Base-by-base conservation (phyloP, 2,888 invertebrate species). In the Cyrtodaria siliqua region DNA sequence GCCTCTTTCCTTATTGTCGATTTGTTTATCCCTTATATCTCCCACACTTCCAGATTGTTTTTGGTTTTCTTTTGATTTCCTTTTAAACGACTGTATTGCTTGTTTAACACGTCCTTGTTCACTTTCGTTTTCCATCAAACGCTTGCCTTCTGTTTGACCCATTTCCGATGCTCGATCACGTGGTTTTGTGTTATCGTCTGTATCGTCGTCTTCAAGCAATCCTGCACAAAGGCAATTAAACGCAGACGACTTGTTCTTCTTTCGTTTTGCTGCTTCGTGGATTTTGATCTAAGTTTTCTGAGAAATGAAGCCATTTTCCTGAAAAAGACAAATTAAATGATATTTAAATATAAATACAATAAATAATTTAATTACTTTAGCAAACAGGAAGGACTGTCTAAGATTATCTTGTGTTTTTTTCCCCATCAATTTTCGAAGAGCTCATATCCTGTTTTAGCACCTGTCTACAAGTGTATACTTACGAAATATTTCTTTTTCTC, bases 291-390 rank as follows among this genome's bases (percentile, higher is more conserved):
- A 12, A 74, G 33, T 33, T 61, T 75, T 33, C 70, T 27, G 27
- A 70, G 42, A 23, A 75, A 49, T n/a, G 79, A 69, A 18, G 76
- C 69, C 69, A 74, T 81, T n/a, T 26, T 52, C 49, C 73, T 73
- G 60, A 72, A 66, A 73, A 1, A 42, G 40, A 6, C 38, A 57
- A 1, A 42, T n/a, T n/a, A n/a, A n/a, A n/a, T n/a, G n/a, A n/a
- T n/a, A n/a, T n/a, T n/a, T n/a, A n/a, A n/a, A n/a, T n/a, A n/a
- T n/a, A n/a, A n/a, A n/a, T n/a, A n/a, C n/a, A n/a, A n/a, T n/a
- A n/a, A n/a, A n/a, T n/a, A n/a, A n/a, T n/a, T n/a, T n/a, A n/a
- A n/a, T n/a, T n/a, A n/a, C n/a, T n/a, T n/a, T n/a, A n/a, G n/a
- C n/a, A n/a, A n/a, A n/a, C n/a, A n/a, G n/a, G n/a, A n/a, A n/a